Evolutionary conservation across 2,888 invertebrate genomes (phyloP).

Genomic region (Pristionchus maxplancki): DNA sequence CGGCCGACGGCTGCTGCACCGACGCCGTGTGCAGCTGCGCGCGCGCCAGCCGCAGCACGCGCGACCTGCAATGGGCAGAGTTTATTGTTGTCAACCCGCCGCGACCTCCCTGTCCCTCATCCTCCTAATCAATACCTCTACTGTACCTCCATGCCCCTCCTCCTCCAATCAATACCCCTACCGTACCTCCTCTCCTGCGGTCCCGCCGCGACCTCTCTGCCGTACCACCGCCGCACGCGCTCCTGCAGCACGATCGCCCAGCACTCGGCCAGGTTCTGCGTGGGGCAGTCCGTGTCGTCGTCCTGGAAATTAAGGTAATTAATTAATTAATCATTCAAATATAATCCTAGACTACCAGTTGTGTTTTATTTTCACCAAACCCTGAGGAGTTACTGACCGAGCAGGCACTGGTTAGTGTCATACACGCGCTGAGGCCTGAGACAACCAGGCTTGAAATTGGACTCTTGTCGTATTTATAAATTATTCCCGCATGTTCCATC

Average conservation of each 20-base stretch:
- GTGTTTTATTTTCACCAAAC: too few species aligned
- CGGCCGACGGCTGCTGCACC: not conserved
- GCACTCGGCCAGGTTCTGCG: constrained; percentile 8
- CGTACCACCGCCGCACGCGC: constrained; percentile 39
- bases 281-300: constrained; percentile 14
- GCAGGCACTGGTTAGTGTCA: too few species aligned
- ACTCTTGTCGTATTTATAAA: too few species aligned
- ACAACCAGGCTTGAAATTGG: too few species aligned
- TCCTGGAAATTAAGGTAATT: not conserved
- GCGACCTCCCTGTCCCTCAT: too few species aligned
- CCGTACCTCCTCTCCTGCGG: not conserved
- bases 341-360: not conserved
- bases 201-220: constrained; percentile 9
- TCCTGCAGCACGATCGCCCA: constrained; percentile 49
- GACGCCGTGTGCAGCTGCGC: not conserved
- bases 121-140: not conserved
- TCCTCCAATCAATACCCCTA: not conserved
- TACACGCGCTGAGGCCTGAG: too few species aligned
- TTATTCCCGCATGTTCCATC: too few species aligned
- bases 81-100: not conserved
- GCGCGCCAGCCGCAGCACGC: constrained; percentile 31
- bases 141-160: not conserved
- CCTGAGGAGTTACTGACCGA: too few species aligned
- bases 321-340: not conserved
- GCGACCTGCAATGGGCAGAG: constrained; percentile 9